Base-by-base conservation (phyloP, 2,888 invertebrate species). In the Tigriopus californicus region DNA sequence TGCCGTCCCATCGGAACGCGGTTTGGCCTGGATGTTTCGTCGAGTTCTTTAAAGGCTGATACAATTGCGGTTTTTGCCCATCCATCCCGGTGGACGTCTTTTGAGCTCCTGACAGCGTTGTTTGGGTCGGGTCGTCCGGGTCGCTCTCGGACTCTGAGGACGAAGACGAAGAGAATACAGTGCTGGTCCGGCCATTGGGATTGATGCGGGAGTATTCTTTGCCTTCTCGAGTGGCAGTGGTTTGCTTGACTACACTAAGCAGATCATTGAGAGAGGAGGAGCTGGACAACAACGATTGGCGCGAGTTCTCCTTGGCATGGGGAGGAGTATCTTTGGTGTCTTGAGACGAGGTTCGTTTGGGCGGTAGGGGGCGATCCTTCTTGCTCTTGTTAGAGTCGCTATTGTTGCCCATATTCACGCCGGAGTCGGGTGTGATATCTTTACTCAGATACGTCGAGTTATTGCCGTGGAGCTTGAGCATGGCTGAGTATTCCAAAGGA, bases 401-500 rank as follows among this genome's bases (percentile, higher is more conserved):
- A 11, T 44, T 44, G 10, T 44, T 44, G 44, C 18, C 44, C n/a
- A 18, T 18, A 5, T 15, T 18, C n/a, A 44, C 44, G n/a, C 44
- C 44, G 3, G 44, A 44, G 44, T 44, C 44, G 4, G 44, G 44
- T 15, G 44, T 44, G n/a, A 18, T 44, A 18, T 44, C 44, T 11
- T 44, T 44, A 18, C 15, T 15, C 18, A n/a, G 44, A 18, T 44
- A 44, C 4, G 33, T 33, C 33, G 33, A 33, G 33, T 33, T 33
- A 33, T 33, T 33, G 33, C 33, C 33, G 33, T 33, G 33, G 5
- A 44, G 54, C 33, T 53, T 53, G n/a, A 53, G 40, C 54, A 53
- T 53, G 4, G 54, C 54, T 5, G 54, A 22, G 18, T 53, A 53
- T 18, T 53, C 54, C 40, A 53, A 33, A 3, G 54, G 54, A 13